Conservation (phyloP, 2,113 vertebrate species). For the Sander lucioperca region DNA sequence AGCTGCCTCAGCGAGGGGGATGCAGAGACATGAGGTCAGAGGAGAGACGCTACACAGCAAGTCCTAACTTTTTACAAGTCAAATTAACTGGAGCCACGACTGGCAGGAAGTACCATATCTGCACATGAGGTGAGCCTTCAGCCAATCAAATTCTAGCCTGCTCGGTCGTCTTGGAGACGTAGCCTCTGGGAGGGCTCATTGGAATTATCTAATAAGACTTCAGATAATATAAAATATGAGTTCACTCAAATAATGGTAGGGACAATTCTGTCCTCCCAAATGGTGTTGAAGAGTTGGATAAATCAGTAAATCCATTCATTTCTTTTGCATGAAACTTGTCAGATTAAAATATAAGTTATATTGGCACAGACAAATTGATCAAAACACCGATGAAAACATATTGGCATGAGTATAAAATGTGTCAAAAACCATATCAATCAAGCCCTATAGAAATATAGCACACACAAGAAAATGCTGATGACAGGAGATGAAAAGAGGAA, state of each 20-base stretch:
- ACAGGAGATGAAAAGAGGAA: conserved; percentile 1
- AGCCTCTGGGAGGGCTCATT: not conserved
- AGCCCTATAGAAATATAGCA: not conserved
- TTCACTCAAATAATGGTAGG: not conserved
- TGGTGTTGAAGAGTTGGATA: no score
- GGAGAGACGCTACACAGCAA: no score
- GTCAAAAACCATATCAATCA: conserved; percentile 4
- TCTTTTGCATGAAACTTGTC: not conserved
- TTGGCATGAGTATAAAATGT: not conserved
- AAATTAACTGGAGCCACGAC: no score
- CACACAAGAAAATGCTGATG: conserved; percentile 13
- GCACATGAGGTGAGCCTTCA: not conserved
- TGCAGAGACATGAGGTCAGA: no score
- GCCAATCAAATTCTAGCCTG: not conserved
- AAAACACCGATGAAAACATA: not conserved
- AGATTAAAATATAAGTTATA: not conserved
- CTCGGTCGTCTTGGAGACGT: not conserved
- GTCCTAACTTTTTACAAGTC: no score
- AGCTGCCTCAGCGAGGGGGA: no score
- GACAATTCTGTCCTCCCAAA: not conserved
- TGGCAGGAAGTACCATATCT: not conserved
- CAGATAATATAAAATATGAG: not conserved
- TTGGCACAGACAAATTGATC: not conserved
- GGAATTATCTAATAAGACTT: not conserved
- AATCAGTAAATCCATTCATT: not conserved